These are phyloP conservation scores for Crotalus helleri DNA, from an alignment of 2,113 vertebrate genomes.

Conservation along the genomic window DNA sequence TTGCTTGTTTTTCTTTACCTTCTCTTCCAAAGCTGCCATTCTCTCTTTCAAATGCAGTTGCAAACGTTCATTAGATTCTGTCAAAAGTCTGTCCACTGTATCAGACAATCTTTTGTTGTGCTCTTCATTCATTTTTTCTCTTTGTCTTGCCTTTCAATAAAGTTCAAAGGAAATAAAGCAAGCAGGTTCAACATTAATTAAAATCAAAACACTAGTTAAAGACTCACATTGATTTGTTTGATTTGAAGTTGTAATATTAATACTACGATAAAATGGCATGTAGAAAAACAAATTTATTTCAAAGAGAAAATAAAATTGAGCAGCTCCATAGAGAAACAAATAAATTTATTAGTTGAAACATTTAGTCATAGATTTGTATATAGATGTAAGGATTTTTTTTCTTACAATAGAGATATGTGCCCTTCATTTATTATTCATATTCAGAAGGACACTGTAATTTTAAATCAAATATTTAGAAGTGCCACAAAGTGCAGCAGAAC, in stretches of 20 bases:
- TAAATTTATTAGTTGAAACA: background rate
- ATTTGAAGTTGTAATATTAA: background rate
- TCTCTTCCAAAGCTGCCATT: conserved; percentile 96
- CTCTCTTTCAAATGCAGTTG: conserved; percentile 97
- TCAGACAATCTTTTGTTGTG: conserved; percentile 97
- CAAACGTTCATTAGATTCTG: conserved; percentile 94
- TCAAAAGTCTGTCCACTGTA: conserved; percentile 94
- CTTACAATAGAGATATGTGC: background rate
- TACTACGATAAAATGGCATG: background rate
- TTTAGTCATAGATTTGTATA: background rate
- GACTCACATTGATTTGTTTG: background rate
- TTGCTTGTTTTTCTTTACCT: conserved; percentile 72
- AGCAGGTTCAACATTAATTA: conserved; percentile 8
- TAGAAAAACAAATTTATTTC: background rate
- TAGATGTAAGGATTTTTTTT: background rate
- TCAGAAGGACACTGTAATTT: background rate
- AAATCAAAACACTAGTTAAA: background rate
- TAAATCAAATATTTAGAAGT: conserved; percentile 3
- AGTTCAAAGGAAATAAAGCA: conserved; percentile 30
- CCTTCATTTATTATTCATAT: background rate
- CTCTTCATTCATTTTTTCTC: conserved; percentile 99
- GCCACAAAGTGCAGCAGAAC: background rate
- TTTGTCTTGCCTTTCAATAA: conserved; percentile 87
- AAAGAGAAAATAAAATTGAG: background rate
- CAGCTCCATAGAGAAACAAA: background rate